Evolutionary conservation across 2,888 invertebrate genomes (phyloP).

Genomic region (Cremastobaeus sp.): DNA sequence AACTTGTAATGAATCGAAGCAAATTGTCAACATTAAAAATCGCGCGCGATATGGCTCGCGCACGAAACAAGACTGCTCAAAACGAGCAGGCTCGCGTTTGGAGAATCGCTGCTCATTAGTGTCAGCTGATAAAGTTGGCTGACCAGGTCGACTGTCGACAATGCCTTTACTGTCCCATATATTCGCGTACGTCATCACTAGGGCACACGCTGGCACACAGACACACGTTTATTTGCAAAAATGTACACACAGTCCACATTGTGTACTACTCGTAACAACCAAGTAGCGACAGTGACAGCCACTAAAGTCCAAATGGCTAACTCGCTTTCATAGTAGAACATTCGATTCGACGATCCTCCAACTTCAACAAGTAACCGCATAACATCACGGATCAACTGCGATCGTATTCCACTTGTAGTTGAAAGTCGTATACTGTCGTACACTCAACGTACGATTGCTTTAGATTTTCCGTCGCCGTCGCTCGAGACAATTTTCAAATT

Average conservation of each 20-base stretch:
- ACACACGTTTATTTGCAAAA: slow-evolving; percentile 26
- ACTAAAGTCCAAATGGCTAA: slow-evolving; percentile 59
- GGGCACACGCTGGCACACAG: background rate
- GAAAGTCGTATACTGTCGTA: slow-evolving; percentile 25
- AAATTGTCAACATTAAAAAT: too few species aligned
- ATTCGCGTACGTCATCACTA: background rate
- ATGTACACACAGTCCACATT: slow-evolving; percentile 32
- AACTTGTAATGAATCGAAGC: too few species aligned
- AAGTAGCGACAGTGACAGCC: slow-evolving; percentile 45
- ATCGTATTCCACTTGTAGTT: slow-evolving; percentile 45
- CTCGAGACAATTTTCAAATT: too few species aligned
- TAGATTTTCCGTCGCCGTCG: slow-evolving; percentile 11
- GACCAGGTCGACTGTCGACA: background rate
- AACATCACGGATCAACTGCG: slow-evolving; percentile 44
- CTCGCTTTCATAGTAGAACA: slow-evolving; percentile 52
- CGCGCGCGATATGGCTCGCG: background rate
- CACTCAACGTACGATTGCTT: slow-evolving; percentile 27
- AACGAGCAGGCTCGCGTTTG: slow-evolving; percentile 27
- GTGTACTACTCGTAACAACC: slow-evolving; percentile 39
- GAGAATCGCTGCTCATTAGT: slow-evolving; percentile 39
- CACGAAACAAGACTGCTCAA: background rate
- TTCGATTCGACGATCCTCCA: slow-evolving; percentile 57
- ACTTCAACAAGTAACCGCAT: slow-evolving; percentile 56
- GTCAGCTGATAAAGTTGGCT: slow-evolving; percentile 17
- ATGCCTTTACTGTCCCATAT: slow-evolving; percentile 1